phyloP scores from a whole-genome alignment of 2,113 vertebrate genomes.

The Argyrosomus japonicus region DNA sequence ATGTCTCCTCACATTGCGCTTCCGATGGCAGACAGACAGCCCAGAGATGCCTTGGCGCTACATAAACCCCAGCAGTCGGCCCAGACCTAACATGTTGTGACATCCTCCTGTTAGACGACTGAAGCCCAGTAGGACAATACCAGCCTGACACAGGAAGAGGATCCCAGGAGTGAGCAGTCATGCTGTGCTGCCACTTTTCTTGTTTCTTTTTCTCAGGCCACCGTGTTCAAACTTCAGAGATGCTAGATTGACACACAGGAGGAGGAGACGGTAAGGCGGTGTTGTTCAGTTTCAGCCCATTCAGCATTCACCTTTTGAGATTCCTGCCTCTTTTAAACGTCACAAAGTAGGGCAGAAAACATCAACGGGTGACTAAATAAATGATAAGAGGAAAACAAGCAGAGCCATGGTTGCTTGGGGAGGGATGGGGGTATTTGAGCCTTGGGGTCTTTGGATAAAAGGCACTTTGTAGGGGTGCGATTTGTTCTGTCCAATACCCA shows the following conservation, averaged over 20 bases:
- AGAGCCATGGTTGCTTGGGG: slow-evolving; percentile 79
- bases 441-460: slow-evolving; percentile 91
- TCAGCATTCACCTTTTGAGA: slow-evolving; percentile 89
- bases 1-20: slow-evolving; percentile 82
- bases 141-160: slow-evolving; percentile 70
- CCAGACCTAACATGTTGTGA: slow-evolving; percentile 77
- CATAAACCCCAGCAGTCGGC: slow-evolving; percentile 69
- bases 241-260: slow-evolving; percentile 80
- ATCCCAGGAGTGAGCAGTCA: slow-evolving; percentile 81
- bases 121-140: slow-evolving; percentile 64
- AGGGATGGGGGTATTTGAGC: slow-evolving; percentile 84
- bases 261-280: slow-evolving; percentile 50
- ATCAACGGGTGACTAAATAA: slow-evolving; percentile 89
- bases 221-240: slow-evolving; percentile 82
- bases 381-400: slow-evolving; percentile 85
- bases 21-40: slow-evolving; percentile 77
- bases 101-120: slow-evolving; percentile 61
- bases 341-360: slow-evolving; percentile 92
- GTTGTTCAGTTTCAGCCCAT: slow-evolving; percentile 65
- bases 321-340: slow-evolving; percentile 89
- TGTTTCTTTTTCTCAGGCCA: slow-evolving; percentile 63
- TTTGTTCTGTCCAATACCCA: slow-evolving; percentile 87
- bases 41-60: slow-evolving; percentile 70
- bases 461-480: slow-evolving; percentile 93
- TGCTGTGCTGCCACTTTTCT: slow-evolving; percentile 57